Conservation (phyloP, 2,113 vertebrate genomes). For the Monopterus albus region DNA sequence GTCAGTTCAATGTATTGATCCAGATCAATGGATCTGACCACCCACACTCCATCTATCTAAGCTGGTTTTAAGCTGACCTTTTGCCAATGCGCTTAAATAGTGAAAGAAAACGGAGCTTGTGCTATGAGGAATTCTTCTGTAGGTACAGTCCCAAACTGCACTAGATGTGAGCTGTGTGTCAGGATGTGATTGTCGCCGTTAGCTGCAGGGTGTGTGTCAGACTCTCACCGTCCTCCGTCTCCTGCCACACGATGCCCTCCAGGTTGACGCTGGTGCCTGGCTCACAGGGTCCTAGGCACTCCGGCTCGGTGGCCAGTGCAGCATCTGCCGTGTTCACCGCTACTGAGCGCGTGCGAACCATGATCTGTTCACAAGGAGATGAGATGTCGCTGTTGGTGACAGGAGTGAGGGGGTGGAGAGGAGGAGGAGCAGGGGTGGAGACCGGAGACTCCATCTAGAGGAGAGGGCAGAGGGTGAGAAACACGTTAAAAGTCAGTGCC, state of each 20-base stretch:
- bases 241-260: conserved; percentile 98
- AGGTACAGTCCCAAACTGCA: too few species aligned
- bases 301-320: conserved; percentile 91
- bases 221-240: conserved; percentile 94
- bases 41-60: too few species aligned
- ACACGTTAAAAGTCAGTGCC: too few species aligned
- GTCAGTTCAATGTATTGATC: too few species aligned
- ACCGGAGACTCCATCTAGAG: conserved; percentile 87
- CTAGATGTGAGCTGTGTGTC: too few species aligned
- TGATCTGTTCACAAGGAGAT: conserved; percentile 96
- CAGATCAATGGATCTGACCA: too few species aligned
- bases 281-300: conserved; percentile 96
- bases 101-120: too few species aligned
- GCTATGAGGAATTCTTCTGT: too few species aligned
- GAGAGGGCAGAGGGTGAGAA: conserved; percentile 43
- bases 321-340: conserved; percentile 95
- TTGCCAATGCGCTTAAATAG: too few species aligned
- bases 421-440: conserved; percentile 58
- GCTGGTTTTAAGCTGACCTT: too few species aligned
- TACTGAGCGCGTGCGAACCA: conserved; percentile 96
- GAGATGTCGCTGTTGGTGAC: conserved; percentile 86
- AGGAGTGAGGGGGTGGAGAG: conserved; percentile 61
- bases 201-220: too few species aligned
- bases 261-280: conserved; percentile 98
- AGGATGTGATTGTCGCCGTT: too few species aligned